phyloP scores from a whole-genome alignment of 2,113 vertebrate species.

The Okapia johnstoni region DNA sequence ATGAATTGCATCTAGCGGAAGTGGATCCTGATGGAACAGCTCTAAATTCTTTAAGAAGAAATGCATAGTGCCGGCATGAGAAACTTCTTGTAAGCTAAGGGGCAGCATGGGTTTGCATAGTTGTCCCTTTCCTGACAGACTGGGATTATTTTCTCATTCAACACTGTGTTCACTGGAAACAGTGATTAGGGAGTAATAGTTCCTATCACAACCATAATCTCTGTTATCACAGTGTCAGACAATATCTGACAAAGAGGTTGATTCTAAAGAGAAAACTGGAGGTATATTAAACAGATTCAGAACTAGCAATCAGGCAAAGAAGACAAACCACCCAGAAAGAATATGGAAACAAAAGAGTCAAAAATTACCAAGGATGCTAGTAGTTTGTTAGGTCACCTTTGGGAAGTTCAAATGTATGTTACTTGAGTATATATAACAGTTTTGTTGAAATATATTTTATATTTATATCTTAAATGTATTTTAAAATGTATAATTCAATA shows the following conservation, averaged over 20 bases:
- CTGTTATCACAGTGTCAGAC: not conserved
- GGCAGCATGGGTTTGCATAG: not conserved
- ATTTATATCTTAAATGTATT: not conserved
- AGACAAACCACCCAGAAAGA: not conserved
- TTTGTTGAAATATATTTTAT: not conserved
- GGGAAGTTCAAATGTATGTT: not conserved
- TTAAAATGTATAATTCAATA: not conserved
- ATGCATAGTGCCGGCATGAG: not conserved
- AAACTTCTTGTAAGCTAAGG: not conserved
- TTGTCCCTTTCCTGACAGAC: not conserved
- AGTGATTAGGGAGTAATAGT: not conserved
- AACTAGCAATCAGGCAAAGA: not conserved
- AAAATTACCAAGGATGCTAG: not conserved
- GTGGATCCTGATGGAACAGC: not conserved
- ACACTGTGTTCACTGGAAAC: not conserved
- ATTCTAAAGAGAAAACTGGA: not conserved
- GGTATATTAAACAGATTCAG: not conserved
- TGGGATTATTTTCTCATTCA: not conserved
- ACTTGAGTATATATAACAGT: not conserved
- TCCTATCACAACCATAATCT: not conserved
- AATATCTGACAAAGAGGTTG: not conserved
- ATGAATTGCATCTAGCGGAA: not conserved
- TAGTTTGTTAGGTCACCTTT: not conserved
- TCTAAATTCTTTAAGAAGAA: not conserved
- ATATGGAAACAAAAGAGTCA: not conserved